Base-by-base conservation (phyloP, 2,888 invertebrate genomes). In the Petrophora chlorosata region DNA sequence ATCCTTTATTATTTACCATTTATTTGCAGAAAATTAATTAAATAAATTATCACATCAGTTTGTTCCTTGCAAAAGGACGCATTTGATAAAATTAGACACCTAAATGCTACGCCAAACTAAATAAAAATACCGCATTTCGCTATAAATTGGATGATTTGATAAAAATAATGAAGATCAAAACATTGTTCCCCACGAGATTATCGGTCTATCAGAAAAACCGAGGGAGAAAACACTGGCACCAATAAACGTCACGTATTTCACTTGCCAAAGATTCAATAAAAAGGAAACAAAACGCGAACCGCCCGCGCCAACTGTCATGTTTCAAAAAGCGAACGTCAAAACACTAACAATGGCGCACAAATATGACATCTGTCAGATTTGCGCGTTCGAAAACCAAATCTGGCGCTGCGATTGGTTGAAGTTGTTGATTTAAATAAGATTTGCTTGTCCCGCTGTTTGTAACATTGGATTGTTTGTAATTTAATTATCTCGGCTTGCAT, bases 341-440 rank as follows among this genome's bases (percentile, higher is more conserved):
- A 73, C 72, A 73, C 73, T 73, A 59, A 59, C 59, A 59, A 56
- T 50, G 54, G 76, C 78, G 76, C 73, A 67, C 71, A 71, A 77
- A 79, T 75, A 73, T 84, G 87, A 86, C 87, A 88, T 82, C 83
- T 88, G 87, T 85, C 86, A 85, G 81, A 79, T 82, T 79, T 79
- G 74, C 62, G 67, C 70, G 67, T 9, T 30, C 23, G 9, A 8
- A 28, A 46, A 61, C 39, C 53, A 51, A 59, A 59, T 45, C 29
- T 56, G 61, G 67, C 63, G 59, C 61, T 52, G 62, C 65, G 70
- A 79, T 76, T 79, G 78, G 25, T 25, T 25, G 25, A 10, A n/a
- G 78, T 61, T 52, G 69, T 67, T 64, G 66, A 70, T 80, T 80
- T 73, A 67, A 78, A 77, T 76, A 65, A 73, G 59, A 72, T 74